Base-by-base conservation (phyloP, 2,113 vertebrate species). In the Cnemophilus loriae region DNA sequence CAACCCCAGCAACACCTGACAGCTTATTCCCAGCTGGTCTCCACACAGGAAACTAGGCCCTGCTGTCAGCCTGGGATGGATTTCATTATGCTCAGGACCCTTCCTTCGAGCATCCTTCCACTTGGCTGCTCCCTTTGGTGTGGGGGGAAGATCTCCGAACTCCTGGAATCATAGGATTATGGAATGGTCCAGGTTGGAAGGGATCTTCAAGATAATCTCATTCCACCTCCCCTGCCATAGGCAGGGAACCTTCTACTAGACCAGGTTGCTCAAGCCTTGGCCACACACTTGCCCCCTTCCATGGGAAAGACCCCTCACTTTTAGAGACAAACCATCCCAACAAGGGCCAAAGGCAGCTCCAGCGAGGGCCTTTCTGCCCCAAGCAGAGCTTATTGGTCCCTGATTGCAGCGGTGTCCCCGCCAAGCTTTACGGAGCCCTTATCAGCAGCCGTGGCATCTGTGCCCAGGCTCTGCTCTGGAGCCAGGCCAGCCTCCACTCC, bases 361-460 rank as follows among this genome's bases (percentile, higher is more conserved):
- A 37, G 61, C 1, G 23, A 33, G 9, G 16, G n/a, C 35, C 30
- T 3, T 27, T 27, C 18, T 35, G 80, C 19, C 68, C 28, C n/a
- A 32, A 59, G 90, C 69, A 59, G 47, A 35, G 44, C 11, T 79
- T 35, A 7, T 5, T 44, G 75, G 83, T 83, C 91, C 76, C 91
- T 79, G 96, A 95, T 96, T 96, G 93, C 86, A 71, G 89, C 79
- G 75, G 74, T 2, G 68, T 82, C 83, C 70, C 2, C 0, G 39
- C 91, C 93, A 75, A 96, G 94, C 92, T 95, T 90, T 71, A 13
- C 53, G 63, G 44, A 64, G 41, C 44, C 71, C 91, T 96, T 96
- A 96, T 96, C 94, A 95, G 89, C 75, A 63, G 64, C n/a, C 19
- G 15, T 22, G 69, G 81, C 73, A 87, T 69, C 83, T 15, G 27